Evolutionary conservation across 2,888 invertebrate genomes (phyloP).

Genomic region (Ptychoptera contaminata): DNA sequence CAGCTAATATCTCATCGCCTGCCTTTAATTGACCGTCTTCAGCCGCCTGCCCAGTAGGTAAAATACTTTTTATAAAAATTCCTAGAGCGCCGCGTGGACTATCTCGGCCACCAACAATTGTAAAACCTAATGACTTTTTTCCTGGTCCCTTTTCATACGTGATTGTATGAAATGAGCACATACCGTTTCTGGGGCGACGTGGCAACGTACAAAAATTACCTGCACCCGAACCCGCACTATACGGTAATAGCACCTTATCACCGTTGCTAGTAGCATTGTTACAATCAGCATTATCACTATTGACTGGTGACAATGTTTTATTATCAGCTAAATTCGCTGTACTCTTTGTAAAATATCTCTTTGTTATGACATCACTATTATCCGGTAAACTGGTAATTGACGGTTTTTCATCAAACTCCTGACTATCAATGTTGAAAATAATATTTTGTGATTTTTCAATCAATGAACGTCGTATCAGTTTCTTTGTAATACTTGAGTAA

Average conservation of each 20-base stretch:
- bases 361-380: not conserved
- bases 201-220: slow-evolving; percentile 60
- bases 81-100: slow-evolving; percentile 72
- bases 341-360: slow-evolving; percentile 3
- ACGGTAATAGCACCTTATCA: not conserved
- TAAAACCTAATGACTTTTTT: slow-evolving; percentile 75
- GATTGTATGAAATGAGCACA: slow-evolving; percentile 55
- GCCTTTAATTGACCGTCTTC: slow-evolving; percentile 69
- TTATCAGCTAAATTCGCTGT: slow-evolving; percentile 7
- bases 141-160: slow-evolving; percentile 66
- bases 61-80: slow-evolving; percentile 73
- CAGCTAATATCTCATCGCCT: slow-evolving; percentile 68
- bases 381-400: too few relatives aligned
- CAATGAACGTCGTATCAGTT: slow-evolving; percentile 5
- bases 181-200: slow-evolving; percentile 48
- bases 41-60: slow-evolving; percentile 67
- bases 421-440: not conserved
- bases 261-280: not conserved
- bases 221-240: slow-evolving; percentile 21
- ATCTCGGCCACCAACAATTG: slow-evolving; percentile 75
- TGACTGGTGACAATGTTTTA: slow-evolving; percentile 1
- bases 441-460: not conserved
- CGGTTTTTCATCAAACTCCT: too few relatives aligned
- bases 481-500: slow-evolving; percentile 5
- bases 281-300: not conserved